Evolutionary conservation across 2,113 vertebrate genomes (phyloP).

Genomic region (Daboia siamensis): DNA sequence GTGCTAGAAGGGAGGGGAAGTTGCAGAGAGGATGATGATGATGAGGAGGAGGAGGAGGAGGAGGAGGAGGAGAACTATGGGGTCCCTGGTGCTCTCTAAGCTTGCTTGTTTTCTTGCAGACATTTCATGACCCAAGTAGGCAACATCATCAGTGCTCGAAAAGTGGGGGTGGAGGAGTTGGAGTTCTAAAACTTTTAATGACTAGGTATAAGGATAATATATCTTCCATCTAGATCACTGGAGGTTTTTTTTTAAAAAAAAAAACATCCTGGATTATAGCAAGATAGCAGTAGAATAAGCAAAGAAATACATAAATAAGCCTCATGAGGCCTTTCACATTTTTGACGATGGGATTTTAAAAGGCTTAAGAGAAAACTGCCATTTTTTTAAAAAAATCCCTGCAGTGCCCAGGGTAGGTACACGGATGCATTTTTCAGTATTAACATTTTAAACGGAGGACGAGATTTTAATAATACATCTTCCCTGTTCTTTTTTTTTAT

Average conservation of each 20-base stretch:
- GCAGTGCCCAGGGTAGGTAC: background rate
- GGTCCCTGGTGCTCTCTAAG: too few species aligned
- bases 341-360: background rate
- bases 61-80: too few species aligned
- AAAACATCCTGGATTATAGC: background rate
- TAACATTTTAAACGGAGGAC: constrained; percentile 56
- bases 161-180: background rate
- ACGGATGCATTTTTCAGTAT: constrained; percentile 47
- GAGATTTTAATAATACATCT: constrained; percentile 56
- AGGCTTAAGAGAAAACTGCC: background rate
- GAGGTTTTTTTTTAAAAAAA: background rate
- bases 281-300: background rate
- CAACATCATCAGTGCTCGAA: background rate
- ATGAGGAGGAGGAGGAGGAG: too few species aligned
- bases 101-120: too few species aligned
- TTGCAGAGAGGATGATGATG: too few species aligned
- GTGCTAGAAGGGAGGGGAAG: too few species aligned
- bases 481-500: constrained; percentile 55
- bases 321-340: background rate
- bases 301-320: background rate
- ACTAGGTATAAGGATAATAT: background rate
- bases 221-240: background rate
- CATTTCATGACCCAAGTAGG: too few species aligned
- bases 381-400: background rate
- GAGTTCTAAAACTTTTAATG: background rate